Evolutionary conservation across 2,113 vertebrate genomes (phyloP).

Genomic region (Axis porcinus): DNA sequence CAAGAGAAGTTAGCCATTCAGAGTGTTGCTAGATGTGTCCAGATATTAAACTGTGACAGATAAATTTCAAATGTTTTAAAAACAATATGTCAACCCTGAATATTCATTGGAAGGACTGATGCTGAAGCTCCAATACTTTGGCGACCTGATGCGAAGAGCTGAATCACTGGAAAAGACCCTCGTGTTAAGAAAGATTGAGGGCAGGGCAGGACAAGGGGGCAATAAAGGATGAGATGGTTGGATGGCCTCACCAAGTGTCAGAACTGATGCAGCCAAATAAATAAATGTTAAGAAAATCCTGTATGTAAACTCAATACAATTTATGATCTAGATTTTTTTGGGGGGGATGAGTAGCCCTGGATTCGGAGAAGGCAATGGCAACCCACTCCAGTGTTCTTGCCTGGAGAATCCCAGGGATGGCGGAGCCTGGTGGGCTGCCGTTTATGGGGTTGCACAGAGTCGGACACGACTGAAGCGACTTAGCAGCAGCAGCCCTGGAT

Average conservation of each 20-base stretch:
- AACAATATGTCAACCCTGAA: not conserved
- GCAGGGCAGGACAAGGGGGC: not conserved
- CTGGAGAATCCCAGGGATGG: too few species aligned
- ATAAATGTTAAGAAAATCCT: not conserved
- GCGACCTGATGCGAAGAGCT: not conserved
- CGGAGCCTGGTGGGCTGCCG: too few species aligned
- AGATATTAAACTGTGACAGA: not conserved
- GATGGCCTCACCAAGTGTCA: not conserved
- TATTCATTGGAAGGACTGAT: not conserved
- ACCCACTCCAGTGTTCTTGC: too few species aligned
- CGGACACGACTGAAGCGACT: too few species aligned
- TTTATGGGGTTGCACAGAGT: too few species aligned
- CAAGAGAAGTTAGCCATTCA: not conserved
- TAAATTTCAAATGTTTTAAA: not conserved
- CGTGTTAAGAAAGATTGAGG: not conserved
- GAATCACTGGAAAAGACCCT: not conserved
- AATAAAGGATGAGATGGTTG: not conserved
- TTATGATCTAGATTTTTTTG: not conserved
- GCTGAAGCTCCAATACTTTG: not conserved
- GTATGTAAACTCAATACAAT: not conserved
- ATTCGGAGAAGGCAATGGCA: not conserved
- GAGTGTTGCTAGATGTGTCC: not conserved
- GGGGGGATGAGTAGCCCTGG: too few species aligned
- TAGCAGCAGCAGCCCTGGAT: not conserved
- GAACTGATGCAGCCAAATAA: not conserved